Percentiles rank a stretch among this genome's conserved stretches.
phyloP scores from a whole-genome alignment of 2,113 vertebrate species.

The Prinia subflava region DNA sequence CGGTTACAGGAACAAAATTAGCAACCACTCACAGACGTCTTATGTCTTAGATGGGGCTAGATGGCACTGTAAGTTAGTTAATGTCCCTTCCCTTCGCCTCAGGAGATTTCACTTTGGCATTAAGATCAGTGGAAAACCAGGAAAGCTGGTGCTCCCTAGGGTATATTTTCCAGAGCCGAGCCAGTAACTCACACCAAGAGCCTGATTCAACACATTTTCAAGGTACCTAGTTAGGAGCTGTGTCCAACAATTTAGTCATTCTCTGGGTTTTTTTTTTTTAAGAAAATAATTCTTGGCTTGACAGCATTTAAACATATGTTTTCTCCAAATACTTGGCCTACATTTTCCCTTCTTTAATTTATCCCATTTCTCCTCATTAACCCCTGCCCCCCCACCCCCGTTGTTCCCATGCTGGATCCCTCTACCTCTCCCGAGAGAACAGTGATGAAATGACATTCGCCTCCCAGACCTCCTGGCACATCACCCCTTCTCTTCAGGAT shows the following conservation, averaged over 20 bases:
- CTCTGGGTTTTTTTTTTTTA: background rate
- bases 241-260: conserved; percentile 37
- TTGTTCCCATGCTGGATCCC: conserved; percentile 37
- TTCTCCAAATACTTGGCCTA: conserved; percentile 23
- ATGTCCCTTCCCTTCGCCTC: conserved; percentile 26
- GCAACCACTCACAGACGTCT: conserved; percentile 24
- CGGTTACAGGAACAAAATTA: conserved; percentile 47
- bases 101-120: background rate
- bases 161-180: conserved; percentile 1
- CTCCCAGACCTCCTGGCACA: conserved; percentile 53
- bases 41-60: conserved; percentile 51
- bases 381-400: conserved; percentile 10
- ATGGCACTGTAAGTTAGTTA: conserved; percentile 66
- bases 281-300: conserved; percentile 32
- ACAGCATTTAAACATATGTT: conserved; percentile 34
- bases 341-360: conserved; percentile 27
- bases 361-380: conserved; percentile 45
- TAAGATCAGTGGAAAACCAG: background rate
- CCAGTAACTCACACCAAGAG: background rate
- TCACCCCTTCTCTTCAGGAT: conserved; percentile 23
- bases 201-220: conserved; percentile 35
- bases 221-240: conserved; percentile 7
- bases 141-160: conserved; percentile 32
- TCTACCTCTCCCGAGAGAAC: conserved; percentile 28
- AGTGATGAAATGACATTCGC: conserved; percentile 37